A percentile compares a stretch with the other conserved stretches of the same genome.
phyloP scores from a whole-genome alignment of 2,113 vertebrate genomes.

The Scopus umbretta region DNA sequence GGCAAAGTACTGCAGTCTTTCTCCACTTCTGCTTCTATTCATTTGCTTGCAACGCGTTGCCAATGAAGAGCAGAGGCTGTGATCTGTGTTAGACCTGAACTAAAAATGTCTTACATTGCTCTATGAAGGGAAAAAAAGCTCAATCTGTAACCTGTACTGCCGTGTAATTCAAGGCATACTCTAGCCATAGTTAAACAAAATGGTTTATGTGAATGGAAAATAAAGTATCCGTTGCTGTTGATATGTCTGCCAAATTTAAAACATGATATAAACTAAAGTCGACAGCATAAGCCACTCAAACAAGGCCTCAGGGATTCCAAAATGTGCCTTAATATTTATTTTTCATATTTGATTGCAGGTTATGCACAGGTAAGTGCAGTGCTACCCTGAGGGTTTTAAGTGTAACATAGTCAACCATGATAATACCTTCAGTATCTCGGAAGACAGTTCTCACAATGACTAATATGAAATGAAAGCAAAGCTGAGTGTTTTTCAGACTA shows the following conservation, averaged over 20 bases:
- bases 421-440: conserved; percentile 27
- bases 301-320: conserved; percentile 49
- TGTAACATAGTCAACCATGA: conserved; percentile 64
- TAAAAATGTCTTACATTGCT: not conserved
- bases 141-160: not conserved
- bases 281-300: conserved; percentile 58
- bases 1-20: not conserved
- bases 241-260: conserved; percentile 58
- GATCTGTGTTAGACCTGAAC: not conserved
- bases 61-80: not conserved
- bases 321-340: conserved; percentile 62
- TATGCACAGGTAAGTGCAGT: conserved; percentile 59
- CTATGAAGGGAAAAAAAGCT: not conserved
- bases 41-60: not conserved
- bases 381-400: conserved; percentile 61
- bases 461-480: conserved; percentile 49
- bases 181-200: conserved; percentile 34
- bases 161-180: not conserved
- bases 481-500: conserved; percentile 1
- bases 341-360: conserved; percentile 65
- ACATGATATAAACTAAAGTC: conserved; percentile 29
- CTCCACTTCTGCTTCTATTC: not conserved
- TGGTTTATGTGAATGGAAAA: conserved; percentile 31
- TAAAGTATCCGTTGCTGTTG: conserved; percentile 21
- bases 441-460: conserved; percentile 45